Percentiles rank a stretch among this genome's conserved stretches.
phyloP scores from a whole-genome alignment of 2,888 invertebrate genomes.

The Oscheius sp. region DNA sequence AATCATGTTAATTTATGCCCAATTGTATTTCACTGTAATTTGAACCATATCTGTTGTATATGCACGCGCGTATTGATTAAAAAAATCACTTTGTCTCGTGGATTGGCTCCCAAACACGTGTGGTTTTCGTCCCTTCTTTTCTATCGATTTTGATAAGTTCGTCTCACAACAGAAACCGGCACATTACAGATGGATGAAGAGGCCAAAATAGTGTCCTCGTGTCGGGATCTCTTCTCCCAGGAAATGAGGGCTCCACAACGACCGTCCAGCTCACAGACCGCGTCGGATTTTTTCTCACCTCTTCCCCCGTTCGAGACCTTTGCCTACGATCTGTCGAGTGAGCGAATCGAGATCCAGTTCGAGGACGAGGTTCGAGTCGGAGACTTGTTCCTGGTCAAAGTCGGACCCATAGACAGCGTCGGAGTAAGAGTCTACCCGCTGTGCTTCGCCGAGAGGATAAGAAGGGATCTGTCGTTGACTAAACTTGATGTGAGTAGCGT shows the following conservation, averaged over 20 bases:
- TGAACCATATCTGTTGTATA: background rate
- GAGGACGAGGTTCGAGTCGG: slow-evolving; percentile 23
- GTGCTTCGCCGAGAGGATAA: slow-evolving; percentile 30
- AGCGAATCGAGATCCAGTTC: slow-evolving; percentile 12
- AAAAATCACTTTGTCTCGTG: background rate
- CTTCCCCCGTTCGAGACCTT: slow-evolving; percentile 27
- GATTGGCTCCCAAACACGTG: background rate
- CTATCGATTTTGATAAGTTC: background rate
- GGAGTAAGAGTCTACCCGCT: slow-evolving; percentile 33
- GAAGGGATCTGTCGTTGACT: slow-evolving; percentile 33
- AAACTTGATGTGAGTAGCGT: slow-evolving; percentile 19
- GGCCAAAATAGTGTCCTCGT: background rate
- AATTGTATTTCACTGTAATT: slow-evolving; percentile 10
- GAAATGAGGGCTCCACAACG: background rate
- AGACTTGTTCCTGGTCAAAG: slow-evolving; percentile 24
- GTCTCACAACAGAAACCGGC: background rate
- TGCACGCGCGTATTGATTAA: too few relatives aligned
- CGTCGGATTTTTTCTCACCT: background rate
- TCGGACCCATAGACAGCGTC: slow-evolving; percentile 15
- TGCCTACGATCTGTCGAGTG: slow-evolving; percentile 7
- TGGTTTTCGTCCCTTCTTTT: background rate
- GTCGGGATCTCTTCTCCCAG: background rate
- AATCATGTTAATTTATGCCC: background rate
- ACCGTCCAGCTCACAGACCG: background rate
- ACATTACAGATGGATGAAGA: slow-evolving; percentile 7